phyloP scores from a whole-genome alignment of 92 coral and sea anemone species.

The Parazoanthus swiftii region DNA sequence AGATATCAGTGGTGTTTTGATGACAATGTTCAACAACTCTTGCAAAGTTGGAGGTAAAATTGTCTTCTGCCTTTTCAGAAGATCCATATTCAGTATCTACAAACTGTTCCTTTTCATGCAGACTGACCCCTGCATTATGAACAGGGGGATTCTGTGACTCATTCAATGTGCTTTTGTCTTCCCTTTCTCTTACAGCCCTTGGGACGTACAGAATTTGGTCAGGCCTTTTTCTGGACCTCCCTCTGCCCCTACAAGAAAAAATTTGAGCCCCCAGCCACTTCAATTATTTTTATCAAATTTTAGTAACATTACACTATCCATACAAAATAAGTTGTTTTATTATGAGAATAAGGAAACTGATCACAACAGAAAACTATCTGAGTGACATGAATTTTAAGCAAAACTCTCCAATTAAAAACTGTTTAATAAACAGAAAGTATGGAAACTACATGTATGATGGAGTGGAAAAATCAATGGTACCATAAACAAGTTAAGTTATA shows the following conservation, averaged over 20 bases:
- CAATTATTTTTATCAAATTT: no score
- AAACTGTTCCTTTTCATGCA: neutral
- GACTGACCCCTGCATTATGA: neutral
- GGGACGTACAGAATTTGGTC: slow-evolving; percentile 80
- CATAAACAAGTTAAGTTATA: no score
- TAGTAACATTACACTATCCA: no score
- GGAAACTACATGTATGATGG: no score
- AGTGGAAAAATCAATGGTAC: no score
- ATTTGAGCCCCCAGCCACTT: neutral
- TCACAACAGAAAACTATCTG: no score
- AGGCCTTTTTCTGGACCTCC: slow-evolving; percentile 56
- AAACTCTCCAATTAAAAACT: no score
- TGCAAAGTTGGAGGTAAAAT: neutral
- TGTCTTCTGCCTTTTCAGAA: neutral
- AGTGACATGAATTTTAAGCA: no score
- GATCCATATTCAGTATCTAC: neutral
- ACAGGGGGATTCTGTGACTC: neutral
- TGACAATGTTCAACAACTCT: neutral
- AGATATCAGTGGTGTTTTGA: neutral
- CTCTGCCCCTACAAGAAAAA: neutral
- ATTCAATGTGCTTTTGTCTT: neutral
- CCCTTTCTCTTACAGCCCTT: slow-evolving; percentile 66
- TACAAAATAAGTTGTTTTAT: no score
- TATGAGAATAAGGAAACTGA: no score
- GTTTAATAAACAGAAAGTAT: no score